Evolutionary conservation across 2,888 invertebrate species (phyloP).

Genomic region (Meiosimyza decipiens): DNA sequence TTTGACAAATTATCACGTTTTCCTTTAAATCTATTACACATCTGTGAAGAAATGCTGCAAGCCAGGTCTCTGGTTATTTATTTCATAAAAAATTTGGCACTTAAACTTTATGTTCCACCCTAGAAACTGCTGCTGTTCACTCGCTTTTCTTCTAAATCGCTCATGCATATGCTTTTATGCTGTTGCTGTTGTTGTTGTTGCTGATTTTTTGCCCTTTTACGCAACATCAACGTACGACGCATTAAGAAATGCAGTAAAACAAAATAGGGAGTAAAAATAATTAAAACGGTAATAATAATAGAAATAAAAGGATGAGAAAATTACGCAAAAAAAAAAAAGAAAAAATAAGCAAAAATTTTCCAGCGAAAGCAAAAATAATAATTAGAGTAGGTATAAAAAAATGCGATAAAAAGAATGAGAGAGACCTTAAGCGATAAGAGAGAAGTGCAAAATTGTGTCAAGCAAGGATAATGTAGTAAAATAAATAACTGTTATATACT

Average conservation of each 20-base stretch:
- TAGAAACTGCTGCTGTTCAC: neutral
- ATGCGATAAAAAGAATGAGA: neutral
- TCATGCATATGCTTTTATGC: neutral
- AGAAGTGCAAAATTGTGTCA: slow-evolving; percentile 21
- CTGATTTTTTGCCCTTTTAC: no score
- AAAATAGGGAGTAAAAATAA: neutral
- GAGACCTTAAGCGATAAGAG: neutral
- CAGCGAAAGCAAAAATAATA: no score
- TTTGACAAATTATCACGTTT: no score
- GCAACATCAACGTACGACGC: neutral
- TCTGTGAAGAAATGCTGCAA: no score
- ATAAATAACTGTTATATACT: neutral
- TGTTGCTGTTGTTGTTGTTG: neutral
- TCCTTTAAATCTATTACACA: no score
- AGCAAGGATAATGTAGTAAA: slow-evolving; percentile 22
- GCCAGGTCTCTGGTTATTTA: no score
- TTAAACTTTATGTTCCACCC: no score
- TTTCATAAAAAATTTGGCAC: no score
- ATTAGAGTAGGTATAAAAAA: no score
- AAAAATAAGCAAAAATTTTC: neutral
- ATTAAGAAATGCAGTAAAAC: neutral
- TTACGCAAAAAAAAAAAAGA: neutral
- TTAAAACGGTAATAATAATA: slow-evolving; percentile 1
- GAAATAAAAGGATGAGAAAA: neutral
- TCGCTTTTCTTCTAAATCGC: neutral